Base-by-base conservation (phyloP, 2,888 invertebrate genomes). In the Desoria tigrina region DNA sequence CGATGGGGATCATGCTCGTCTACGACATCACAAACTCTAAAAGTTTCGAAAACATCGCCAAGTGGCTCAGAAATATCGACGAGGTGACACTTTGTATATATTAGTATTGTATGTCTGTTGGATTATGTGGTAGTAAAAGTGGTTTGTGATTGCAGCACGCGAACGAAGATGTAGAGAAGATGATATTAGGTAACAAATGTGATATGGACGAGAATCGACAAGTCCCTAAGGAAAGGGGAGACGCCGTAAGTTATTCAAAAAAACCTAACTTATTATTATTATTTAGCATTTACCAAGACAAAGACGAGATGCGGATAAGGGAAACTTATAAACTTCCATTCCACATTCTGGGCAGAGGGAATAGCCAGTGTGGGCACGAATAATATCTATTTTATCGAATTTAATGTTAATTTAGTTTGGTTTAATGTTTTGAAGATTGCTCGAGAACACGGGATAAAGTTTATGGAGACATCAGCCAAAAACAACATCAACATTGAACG, bases 401-500 rank as follows among this genome's bases (percentile, higher is more conserved):
- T 50, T 27, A 9, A 24, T 28, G 16, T 51, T 26, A 6, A 28
- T 32, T 53, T 50, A 45, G 80, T 81, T 14, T 82, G n/a, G n/a
- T n/a, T n/a, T n/a, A 32, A 7, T 32, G 32, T 32, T 32, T 32
- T 32, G 32, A 7, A 95, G 94, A 95, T 97, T 84, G 95, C 94
- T 49, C 86, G 90, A 78, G 95, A 97, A 83, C 95, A 97, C 83
- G 86, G 91, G 77, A 94, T 97, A 81, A 87, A 93, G 75, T 97
- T 97, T 84, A 91, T 96, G 90, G 97, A 97, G 85, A 97, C 97
- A 65, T 95, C 95, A 72, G 97, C 97, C 71, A 97, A 97, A 84
- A 90, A 93, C 64, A 94, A 95, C 82, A 91, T 94, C 79, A 97
- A 97, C 83, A 95, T 97, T 79, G 96, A 96, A 80, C 88, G 89